Base-by-base conservation (phyloP, 2,888 invertebrate species). In the Drosophila meridiana region DNA sequence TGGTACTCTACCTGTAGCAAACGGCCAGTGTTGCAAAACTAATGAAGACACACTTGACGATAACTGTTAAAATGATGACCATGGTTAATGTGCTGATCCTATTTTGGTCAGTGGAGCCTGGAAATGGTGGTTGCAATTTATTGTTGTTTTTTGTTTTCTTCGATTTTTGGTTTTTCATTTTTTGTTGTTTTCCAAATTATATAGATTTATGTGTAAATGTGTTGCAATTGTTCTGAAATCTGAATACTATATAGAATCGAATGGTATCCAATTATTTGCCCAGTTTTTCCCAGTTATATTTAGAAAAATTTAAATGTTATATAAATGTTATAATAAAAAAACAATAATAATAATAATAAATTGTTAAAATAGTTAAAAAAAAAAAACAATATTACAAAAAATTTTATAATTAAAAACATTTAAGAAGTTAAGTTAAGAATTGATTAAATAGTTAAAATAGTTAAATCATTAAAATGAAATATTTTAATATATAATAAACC, bases 21-120 rank as follows among this genome's bases (percentile, higher is more conserved):
- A 97, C 96, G 94, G 98, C 98, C 96, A 97, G 95, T 95, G 97
- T 95, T 94, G 98, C 97, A 96, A 98, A 98, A 96, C 96, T 96
- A 96, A 97, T 96, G 97, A 98, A 98, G 96, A 98, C 97, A 94
- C 96, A 96, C 94, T 96, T 97, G 94, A 98, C 97, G 94, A 97
- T 97, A 94, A 96, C 96, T 94, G 97, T 97, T 95, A 98, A 96
- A 94, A 98, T 96, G 95, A 97, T 95, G 95, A 98, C 98, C 97
- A 98, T 96, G 94, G 95, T 95, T 94, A 97, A 95, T 93, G 97
- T 97, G 95, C 97, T 97, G 95, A 97, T 95, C 95, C 96, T 96
- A 95, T 96, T 95, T 93, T 95, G 95, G 94, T 95, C 95, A 94
- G 95, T 95, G 94, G 95, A 95, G 94, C 95, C 97, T 97, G 96